A percentile compares a stretch with the other conserved stretches of the same genome.
Conservation (phyloP, 2,797 vertebrate species). For the Urosaurus nigricauda region DNA sequence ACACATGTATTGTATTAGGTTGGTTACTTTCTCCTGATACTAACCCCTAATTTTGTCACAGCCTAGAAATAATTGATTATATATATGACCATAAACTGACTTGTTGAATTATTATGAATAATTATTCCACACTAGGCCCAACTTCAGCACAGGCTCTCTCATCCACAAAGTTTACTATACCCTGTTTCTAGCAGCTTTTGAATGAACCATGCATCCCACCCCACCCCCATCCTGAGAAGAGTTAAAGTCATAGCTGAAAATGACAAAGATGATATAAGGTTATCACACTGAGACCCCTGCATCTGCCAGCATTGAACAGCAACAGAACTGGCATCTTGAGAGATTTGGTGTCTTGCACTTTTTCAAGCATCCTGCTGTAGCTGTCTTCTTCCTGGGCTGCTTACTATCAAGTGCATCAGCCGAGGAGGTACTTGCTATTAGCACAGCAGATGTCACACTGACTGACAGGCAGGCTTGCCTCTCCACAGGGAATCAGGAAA, state of each 20-base stretch:
- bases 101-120: too few relatives aligned
- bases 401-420: slow-evolving; percentile 9
- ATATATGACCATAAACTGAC: too few relatives aligned
- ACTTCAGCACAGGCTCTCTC: background rate
- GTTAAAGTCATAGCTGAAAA: slow-evolving; percentile 22
- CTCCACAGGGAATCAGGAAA: background rate
- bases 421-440: slow-evolving; percentile 33
- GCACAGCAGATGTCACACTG: background rate
- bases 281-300: slow-evolving; percentile 24
- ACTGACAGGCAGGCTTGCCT: slow-evolving; percentile 31
- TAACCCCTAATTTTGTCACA: too few relatives aligned
- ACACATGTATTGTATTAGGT: too few relatives aligned
- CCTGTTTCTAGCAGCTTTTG: background rate
- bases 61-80: too few relatives aligned
- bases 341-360: background rate
- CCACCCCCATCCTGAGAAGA: too few relatives aligned
- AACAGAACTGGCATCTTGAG: background rate
- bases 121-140: too few relatives aligned
- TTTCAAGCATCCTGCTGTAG: slow-evolving; percentile 22
- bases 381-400: slow-evolving; percentile 30
- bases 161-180: background rate
- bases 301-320: background rate
- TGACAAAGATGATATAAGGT: background rate
- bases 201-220: background rate
- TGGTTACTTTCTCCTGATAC: too few relatives aligned